Conservation (phyloP, 92 coral and sea anemone genomes). For the Porites lobata region DNA sequence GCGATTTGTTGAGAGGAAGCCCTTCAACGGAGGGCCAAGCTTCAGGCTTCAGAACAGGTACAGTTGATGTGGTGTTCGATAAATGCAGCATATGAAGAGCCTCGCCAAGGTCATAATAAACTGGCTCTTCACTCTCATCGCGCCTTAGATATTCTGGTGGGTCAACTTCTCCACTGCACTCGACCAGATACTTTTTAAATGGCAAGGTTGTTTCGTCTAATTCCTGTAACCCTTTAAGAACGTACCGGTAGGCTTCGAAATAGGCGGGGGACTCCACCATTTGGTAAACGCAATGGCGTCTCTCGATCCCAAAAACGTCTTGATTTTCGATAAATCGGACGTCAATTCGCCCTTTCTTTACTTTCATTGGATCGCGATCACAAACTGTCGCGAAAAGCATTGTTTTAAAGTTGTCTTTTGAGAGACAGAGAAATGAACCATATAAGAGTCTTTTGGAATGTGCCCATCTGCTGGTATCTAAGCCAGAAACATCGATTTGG, state of each 20-base stretch:
- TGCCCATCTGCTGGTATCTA: slow-evolving; percentile 71
- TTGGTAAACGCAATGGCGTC: slow-evolving; percentile 33
- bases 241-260: slow-evolving; percentile 86
- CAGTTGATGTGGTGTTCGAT: not conserved
- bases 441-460: slow-evolving; percentile 74
- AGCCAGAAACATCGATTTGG: slow-evolving; percentile 57
- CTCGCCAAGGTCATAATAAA: slow-evolving; percentile 47
- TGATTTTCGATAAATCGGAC: slow-evolving; percentile 67
- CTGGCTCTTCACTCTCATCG: slow-evolving; percentile 12
- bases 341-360: slow-evolving; percentile 58
- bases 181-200: slow-evolving; percentile 77
- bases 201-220: slow-evolving; percentile 72
- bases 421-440: slow-evolving; percentile 83
- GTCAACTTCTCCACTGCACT: slow-evolving; percentile 70
- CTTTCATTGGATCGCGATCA: slow-evolving; percentile 65
- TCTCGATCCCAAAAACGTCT: slow-evolving; percentile 68
- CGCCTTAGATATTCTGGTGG: slow-evolving; percentile 73
- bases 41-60: slow-evolving; percentile 42
- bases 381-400: slow-evolving; percentile 84
- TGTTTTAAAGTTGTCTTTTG: slow-evolving; percentile 51
- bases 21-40: slow-evolving; percentile 73
- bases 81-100: slow-evolving; percentile 29
- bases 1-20: slow-evolving; percentile 74
- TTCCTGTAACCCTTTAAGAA: slow-evolving; percentile 71
- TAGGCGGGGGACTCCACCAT: slow-evolving; percentile 91